Conservation (phyloP, 2,888 invertebrate genomes). For the Harpalus rubripes region DNA sequence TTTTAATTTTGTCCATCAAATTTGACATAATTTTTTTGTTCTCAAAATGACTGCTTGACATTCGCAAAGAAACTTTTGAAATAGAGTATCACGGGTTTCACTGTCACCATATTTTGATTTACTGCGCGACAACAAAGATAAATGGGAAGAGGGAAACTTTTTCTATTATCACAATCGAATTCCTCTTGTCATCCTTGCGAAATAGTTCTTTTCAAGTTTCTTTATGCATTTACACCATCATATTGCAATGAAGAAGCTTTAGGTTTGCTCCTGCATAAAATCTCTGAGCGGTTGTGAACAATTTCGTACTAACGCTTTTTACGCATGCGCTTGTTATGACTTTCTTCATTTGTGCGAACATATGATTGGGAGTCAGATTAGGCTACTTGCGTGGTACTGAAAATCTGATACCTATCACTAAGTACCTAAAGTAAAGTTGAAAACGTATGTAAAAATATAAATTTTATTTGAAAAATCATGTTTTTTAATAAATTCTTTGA, state of each 20-base stretch:
- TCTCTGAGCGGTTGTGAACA: no score
- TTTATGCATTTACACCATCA: conserved; percentile 41
- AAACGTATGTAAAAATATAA: no score
- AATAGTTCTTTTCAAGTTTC: conserved; percentile 56
- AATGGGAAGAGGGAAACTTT: conserved; percentile 53
- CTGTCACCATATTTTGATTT: conserved; percentile 59
- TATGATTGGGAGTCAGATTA: no score
- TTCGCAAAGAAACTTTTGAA: conserved; percentile 50
- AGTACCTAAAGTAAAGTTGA: no score
- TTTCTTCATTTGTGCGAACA: no score
- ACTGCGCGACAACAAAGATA: conserved; percentile 57
- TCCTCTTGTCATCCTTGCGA: conserved; percentile 46
- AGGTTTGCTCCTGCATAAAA: neutral
- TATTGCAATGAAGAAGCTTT: conserved; percentile 16
- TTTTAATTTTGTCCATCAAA: conserved; percentile 39
- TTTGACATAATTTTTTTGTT: conserved; percentile 51
- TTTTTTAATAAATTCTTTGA: no score
- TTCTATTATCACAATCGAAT: conserved; percentile 62
- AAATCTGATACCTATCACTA: no score
- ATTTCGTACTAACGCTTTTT: no score
- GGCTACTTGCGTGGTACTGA: no score
- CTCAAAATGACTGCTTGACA: conserved; percentile 56
- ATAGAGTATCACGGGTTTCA: conserved; percentile 48
- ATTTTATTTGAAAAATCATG: no score
- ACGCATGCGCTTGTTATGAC: no score